These are phyloP conservation scores for Aphidius gifuensis DNA, from an alignment of 1,140 invertebrate genomes.

Conservation along the genomic window DNA sequence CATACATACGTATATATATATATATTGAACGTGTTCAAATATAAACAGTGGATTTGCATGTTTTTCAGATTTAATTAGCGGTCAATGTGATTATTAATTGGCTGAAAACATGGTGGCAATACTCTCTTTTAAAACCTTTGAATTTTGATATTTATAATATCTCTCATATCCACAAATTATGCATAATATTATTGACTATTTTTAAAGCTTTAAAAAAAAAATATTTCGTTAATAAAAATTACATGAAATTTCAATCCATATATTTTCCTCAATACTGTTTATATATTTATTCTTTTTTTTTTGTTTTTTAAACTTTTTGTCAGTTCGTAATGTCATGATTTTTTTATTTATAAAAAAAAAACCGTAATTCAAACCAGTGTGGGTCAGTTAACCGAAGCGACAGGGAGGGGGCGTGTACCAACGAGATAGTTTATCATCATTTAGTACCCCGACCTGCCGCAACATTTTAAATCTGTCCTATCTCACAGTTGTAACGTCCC, in stretches of 20 bases:
- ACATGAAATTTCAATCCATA: no score
- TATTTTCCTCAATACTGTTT: neutral
- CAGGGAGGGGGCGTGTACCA: slow-evolving; percentile 20
- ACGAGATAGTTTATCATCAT: slow-evolving; percentile 54
- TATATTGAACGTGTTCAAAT: slow-evolving; percentile 25
- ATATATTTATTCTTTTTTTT: slow-evolving; percentile 24
- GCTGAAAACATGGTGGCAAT: slow-evolving; percentile 34
- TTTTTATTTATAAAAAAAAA: neutral
- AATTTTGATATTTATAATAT: slow-evolving; percentile 38
- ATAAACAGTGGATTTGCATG: slow-evolving; percentile 52
- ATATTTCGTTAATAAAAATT: no score
- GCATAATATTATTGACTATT: no score
- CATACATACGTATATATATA: neutral
- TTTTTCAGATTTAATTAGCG: slow-evolving; percentile 55
- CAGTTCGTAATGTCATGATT: slow-evolving; percentile 15
- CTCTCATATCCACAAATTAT: slow-evolving; percentile 42
- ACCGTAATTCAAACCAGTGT: slow-evolving; percentile 45
- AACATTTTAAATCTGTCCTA: slow-evolving; percentile 55
- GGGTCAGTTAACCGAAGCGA: slow-evolving; percentile 42
- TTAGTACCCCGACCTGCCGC: slow-evolving; percentile 50
- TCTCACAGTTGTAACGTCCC: slow-evolving; percentile 30
- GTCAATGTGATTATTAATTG: slow-evolving; percentile 51
- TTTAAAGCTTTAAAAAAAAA: no score
- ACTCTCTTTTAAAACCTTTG: slow-evolving; percentile 24
- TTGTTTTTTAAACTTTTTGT: slow-evolving; percentile 35